phyloP scores from a whole-genome alignment of 2,113 vertebrate species.

The Falcunculus frontatus region DNA sequence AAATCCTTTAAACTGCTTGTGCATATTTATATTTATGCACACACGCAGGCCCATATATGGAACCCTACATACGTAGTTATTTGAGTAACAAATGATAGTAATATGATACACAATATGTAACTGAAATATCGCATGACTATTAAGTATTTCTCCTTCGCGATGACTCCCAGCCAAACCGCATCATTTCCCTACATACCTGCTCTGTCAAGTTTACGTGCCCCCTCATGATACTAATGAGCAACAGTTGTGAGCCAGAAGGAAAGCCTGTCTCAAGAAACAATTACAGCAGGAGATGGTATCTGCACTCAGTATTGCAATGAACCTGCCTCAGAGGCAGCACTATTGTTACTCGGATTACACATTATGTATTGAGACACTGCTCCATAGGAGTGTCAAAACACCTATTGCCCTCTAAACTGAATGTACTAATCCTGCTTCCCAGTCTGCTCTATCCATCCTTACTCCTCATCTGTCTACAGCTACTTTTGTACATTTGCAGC shows the following conservation, averaged over 20 bases:
- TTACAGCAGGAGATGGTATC: conserved; percentile 47
- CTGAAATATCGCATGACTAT: background rate
- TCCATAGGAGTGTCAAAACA: background rate
- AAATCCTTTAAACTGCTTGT: background rate
- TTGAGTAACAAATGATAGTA: background rate
- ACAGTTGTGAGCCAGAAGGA: background rate
- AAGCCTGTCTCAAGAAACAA: background rate
- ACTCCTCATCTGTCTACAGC: background rate
- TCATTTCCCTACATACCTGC: background rate
- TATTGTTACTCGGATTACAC: background rate
- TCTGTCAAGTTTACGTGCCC: background rate
- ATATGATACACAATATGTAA: background rate
- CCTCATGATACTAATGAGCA: background rate
- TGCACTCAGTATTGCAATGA: background rate
- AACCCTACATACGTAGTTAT: background rate
- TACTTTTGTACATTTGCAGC: background rate
- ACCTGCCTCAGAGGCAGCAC: conserved; percentile 38
- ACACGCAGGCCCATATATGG: no score
- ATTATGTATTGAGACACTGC: background rate
- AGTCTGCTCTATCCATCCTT: background rate
- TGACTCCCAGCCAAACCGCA: conserved; percentile 22
- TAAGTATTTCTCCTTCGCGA: background rate
- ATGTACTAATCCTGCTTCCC: background rate
- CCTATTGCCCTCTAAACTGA: background rate
- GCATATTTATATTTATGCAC: background rate